phyloP scores from a whole-genome alignment of 2,797 vertebrate species.

The Podargus strigoides region DNA sequence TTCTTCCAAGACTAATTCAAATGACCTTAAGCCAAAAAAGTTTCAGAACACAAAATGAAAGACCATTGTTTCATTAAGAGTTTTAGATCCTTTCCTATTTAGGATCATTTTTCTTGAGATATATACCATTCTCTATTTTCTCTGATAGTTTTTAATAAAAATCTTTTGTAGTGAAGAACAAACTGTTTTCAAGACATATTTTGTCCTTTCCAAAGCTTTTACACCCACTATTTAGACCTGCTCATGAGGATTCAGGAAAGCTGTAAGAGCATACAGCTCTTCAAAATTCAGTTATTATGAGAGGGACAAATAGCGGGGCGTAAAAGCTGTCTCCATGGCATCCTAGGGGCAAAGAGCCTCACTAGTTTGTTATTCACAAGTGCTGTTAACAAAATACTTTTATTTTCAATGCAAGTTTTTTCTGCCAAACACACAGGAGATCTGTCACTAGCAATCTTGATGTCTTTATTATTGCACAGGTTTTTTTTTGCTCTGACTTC shows the following conservation, averaged over 20 bases:
- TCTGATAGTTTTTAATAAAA: neutral
- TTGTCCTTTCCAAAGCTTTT: neutral
- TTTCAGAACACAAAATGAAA: neutral
- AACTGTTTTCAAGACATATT: neutral
- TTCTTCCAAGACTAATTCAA: neutral
- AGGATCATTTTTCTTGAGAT: neutral
- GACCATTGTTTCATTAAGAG: neutral
- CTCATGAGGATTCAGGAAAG: neutral
- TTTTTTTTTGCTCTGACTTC: neutral
- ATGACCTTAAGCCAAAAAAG: neutral
- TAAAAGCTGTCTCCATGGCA: conserved; percentile 18
- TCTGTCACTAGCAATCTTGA: conserved; percentile 15
- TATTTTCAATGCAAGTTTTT: neutral
- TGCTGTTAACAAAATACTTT: neutral
- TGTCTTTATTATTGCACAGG: neutral
- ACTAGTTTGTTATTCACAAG: conserved; percentile 26
- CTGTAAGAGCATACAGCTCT: neutral
- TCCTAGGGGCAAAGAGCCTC: neutral
- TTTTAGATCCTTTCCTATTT: neutral
- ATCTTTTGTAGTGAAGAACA: neutral
- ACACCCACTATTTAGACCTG: neutral
- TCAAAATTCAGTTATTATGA: conserved; percentile 11
- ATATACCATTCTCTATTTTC: neutral
- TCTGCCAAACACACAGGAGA: neutral
- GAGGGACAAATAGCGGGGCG: neutral